Evolutionary conservation across 2,888 invertebrate species (phyloP).

Genomic region (Mesorhabditis spiculigera): DNA sequence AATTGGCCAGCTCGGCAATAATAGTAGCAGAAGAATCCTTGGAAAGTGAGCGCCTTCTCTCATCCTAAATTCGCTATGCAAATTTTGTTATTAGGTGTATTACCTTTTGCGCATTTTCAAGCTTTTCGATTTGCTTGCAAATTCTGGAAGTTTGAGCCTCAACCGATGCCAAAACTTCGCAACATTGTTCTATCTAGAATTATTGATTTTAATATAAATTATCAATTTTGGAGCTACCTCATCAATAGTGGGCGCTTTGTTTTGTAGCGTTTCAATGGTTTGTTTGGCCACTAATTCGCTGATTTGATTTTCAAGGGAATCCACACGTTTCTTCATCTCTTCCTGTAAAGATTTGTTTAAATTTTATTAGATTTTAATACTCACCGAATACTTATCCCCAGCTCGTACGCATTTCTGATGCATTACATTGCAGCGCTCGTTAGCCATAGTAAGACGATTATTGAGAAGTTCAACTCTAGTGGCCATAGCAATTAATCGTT

Average conservation of each 20-base stretch:
- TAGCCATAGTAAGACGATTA: conserved; percentile 48
- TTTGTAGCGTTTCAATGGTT: conserved; percentile 30
- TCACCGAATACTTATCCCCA: conserved; percentile 6
- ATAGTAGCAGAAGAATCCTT: conserved; percentile 51
- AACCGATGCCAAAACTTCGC: conserved; percentile 51
- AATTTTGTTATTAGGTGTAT: too few species aligned
- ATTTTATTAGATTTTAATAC: neutral
- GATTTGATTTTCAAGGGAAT: conserved; percentile 48
- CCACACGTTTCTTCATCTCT: conserved; percentile 45
- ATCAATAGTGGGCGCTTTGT: conserved; percentile 43
- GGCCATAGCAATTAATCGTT: conserved; percentile 54
- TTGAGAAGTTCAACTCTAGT: conserved; percentile 45
- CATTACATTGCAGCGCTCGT: conserved; percentile 50
- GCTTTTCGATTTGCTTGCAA: conserved; percentile 53
- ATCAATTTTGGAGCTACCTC: conserved; percentile 27
- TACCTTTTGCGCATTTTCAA: conserved; percentile 48
- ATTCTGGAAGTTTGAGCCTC: conserved; percentile 52
- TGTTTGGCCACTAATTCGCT: conserved; percentile 36
- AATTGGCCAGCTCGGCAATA: conserved; percentile 50
- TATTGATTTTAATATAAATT: neutral
- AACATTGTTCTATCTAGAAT: conserved; percentile 52
- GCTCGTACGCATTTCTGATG: conserved; percentile 43
- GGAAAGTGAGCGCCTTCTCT: conserved; percentile 51
- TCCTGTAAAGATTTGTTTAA: conserved; percentile 29
- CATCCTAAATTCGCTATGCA: conserved; percentile 29